Base-by-base conservation (phyloP, 2,888 invertebrate genomes). In the Xestia rhomboidea region DNA sequence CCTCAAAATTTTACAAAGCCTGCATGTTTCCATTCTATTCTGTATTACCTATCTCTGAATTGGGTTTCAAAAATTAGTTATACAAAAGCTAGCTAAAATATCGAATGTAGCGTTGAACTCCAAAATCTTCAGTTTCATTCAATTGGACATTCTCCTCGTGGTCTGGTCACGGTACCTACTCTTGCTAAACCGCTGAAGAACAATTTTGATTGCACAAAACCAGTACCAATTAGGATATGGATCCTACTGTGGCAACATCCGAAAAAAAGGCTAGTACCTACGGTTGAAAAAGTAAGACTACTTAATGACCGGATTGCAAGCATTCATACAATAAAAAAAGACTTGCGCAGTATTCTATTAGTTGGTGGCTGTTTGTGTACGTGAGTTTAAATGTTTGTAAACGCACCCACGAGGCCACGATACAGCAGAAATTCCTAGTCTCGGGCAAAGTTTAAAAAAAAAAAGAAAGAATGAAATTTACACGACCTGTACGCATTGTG, bases 401-500 rank as follows among this genome's bases (percentile, higher is more conserved):
- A 18, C 57, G 57, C 57, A 30, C 8, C 3, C 60, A 49, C 49
- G 18, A n/a, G n/a, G n/a, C 7, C 2, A 13, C 11, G n/a, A 57
- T 57, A 18, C 18, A 15, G 15, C 2, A 57, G 27, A 27, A 57
- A 15, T 57, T 27, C 57, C 15, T 7, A 57, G 27, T 6, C 2
- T 57, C 4, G 38, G n/a, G n/a, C n/a, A n/a, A n/a, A n/a, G n/a
- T n/a, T n/a, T n/a, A n/a, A n/a, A n/a, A n/a, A n/a, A n/a, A n/a
- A n/a, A n/a, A 41, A 41, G 10, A 41, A 5, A n/a, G 15, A 57
- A 27, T 15, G 18, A 60, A 30, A 30, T 30, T 49, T 34, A 60
- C 41, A 64, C 34, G 41, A 73, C 62, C 57, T 66, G 54, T 66
- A 62, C 18, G 57, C 57, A 79, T 83, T 79, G 70, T 79, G 67